Percentiles rank a stretch among this genome's conserved stretches.
These are phyloP conservation scores for Cephalotes varians DNA, from an alignment of 2,888 invertebrate species.

Conservation along the genomic window DNA sequence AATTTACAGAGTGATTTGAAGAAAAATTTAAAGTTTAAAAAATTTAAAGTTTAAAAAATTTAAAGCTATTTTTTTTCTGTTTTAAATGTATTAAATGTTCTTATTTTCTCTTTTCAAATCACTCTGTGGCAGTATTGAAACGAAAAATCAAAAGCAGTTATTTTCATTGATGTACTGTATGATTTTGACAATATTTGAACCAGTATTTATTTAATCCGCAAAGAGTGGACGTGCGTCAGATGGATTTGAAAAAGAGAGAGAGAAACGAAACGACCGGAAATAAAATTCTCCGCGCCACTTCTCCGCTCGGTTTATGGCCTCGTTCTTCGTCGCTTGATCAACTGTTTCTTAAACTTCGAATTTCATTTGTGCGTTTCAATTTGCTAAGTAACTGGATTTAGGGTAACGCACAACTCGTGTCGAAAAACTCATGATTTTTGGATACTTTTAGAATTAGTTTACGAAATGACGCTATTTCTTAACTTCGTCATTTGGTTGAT, in stretches of 20 bases:
- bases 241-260: slow-evolving; percentile 37
- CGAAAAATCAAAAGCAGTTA: background rate
- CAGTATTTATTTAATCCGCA: background rate
- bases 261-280: slow-evolving; percentile 23
- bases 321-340: slow-evolving; percentile 44
- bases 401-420: slow-evolving; percentile 32
- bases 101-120: background rate
- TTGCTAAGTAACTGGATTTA: slow-evolving; percentile 71
- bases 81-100: background rate
- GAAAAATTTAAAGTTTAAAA: background rate
- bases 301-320: slow-evolving; percentile 22
- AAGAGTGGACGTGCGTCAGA: background rate
- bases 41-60: background rate
- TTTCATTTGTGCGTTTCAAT: slow-evolving; percentile 58
- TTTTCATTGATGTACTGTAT: background rate
- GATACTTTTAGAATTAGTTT: slow-evolving; percentile 47
- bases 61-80: background rate
- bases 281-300: slow-evolving; percentile 31
- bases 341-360: slow-evolving; percentile 43
- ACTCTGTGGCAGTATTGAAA: background rate
- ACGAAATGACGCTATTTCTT: slow-evolving; percentile 47
- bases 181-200: background rate
- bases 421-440: slow-evolving; percentile 26
- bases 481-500: slow-evolving; percentile 48
- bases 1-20: background rate